Evolutionary conservation across 2,797 vertebrate genomes (phyloP).

Genomic region (Tokudaia tokunoshimensis): DNA sequence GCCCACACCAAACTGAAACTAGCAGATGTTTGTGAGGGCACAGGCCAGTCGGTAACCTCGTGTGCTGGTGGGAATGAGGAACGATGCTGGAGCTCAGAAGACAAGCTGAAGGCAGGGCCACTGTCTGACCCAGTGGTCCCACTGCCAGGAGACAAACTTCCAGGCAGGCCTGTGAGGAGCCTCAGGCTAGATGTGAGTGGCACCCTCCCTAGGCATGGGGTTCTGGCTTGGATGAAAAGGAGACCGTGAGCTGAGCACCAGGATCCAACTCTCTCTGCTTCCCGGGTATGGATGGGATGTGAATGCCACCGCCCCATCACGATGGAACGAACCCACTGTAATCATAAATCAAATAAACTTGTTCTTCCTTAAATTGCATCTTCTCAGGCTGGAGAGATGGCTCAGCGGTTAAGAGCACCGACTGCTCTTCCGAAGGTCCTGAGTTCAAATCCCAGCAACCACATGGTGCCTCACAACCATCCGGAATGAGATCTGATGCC

Average conservation of each 20-base stretch:
- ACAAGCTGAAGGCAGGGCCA: too few relatives aligned
- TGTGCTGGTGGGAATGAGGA: background rate
- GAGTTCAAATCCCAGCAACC: too few relatives aligned
- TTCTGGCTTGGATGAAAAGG: background rate
- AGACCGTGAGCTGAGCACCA: background rate
- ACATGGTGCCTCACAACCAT: too few relatives aligned
- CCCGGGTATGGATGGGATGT: background rate
- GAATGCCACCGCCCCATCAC: background rate
- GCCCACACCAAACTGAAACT: background rate
- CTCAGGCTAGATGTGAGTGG: background rate
- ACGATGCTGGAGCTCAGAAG: background rate
- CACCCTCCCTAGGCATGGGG: background rate
- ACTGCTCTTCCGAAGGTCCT: too few relatives aligned
- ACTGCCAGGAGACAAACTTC: background rate
- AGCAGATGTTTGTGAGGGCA: background rate
- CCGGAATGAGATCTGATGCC: too few relatives aligned
- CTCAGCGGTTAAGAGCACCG: too few relatives aligned
- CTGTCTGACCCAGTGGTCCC: background rate
- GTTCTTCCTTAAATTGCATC: background rate
- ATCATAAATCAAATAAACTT: background rate
- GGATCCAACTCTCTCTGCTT: background rate
- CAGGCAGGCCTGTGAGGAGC: background rate
- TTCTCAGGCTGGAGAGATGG: too few relatives aligned
- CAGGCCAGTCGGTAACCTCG: fast-evolving
- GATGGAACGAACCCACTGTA: background rate